Conservation (phyloP, 2,113 vertebrate genomes). For the Cyprinodon tularosa region DNA sequence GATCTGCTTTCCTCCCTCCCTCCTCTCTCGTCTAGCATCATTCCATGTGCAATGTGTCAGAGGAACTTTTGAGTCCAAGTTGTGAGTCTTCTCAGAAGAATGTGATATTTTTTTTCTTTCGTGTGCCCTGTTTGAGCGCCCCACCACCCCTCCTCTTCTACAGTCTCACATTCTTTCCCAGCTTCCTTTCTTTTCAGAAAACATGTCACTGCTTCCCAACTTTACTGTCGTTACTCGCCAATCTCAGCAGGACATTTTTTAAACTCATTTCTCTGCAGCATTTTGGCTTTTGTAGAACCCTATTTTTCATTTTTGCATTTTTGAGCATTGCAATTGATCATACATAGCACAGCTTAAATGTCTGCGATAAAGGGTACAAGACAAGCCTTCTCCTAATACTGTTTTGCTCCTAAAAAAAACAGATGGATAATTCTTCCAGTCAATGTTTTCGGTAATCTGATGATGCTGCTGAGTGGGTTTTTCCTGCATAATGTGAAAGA, state of each 20-base stretch:
- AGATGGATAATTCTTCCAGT: neutral
- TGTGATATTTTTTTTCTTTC: slow-evolving; percentile 61
- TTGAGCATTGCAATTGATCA: slow-evolving; percentile 18
- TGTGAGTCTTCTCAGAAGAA: slow-evolving; percentile 82
- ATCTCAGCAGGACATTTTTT: slow-evolving; percentile 17
- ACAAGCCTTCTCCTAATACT: neutral
- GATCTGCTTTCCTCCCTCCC: slow-evolving; percentile 17
- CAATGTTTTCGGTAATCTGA: slow-evolving; percentile 18
- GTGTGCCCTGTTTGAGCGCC: slow-evolving; percentile 58
- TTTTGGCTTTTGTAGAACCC: slow-evolving; percentile 12
- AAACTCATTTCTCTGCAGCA: neutral
- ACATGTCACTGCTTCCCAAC: slow-evolving; percentile 37
- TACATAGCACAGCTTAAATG: neutral
- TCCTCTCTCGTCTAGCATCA: slow-evolving; percentile 64
- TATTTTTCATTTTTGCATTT: slow-evolving; percentile 22
- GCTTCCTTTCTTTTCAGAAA: slow-evolving; percentile 52
- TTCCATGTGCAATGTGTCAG: slow-evolving; percentile 76
- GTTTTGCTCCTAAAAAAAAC: slow-evolving; percentile 7
- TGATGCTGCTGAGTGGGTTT: slow-evolving; percentile 18
- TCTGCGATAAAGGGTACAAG: slow-evolving; percentile 1
- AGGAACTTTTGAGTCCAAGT: slow-evolving; percentile 77
- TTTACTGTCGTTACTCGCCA: slow-evolving; percentile 12
- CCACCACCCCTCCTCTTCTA: slow-evolving; percentile 58
- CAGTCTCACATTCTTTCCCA: slow-evolving; percentile 65
- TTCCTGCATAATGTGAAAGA: slow-evolving; percentile 30